Evolutionary conservation across 2,113 vertebrate genomes (phyloP), one percentile per base, ranked within the genome.

Genomic region (Craseonycteris thonglongyai): DNA sequence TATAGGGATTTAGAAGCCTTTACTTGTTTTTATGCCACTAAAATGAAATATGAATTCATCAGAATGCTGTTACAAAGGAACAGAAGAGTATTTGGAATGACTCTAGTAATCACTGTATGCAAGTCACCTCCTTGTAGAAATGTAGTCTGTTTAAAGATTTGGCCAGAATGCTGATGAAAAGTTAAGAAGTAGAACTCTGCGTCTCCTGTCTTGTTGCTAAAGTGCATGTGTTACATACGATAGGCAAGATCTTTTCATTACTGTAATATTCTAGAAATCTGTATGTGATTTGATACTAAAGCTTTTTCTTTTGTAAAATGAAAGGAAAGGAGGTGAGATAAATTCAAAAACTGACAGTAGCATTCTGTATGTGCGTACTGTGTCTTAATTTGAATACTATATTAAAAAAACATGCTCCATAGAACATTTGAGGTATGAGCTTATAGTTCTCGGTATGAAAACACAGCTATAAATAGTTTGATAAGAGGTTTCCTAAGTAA

Each of bases 391-490:
- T 96, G 96, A 83, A 91, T 30, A 71, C 13, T 92, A 13, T 42
- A 33, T 94, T 92, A 76, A 81, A 93, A 96, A 69, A 92, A 51
- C 15, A 69, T 72, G 80, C 19, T 74, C 35, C 33, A 58, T 5
- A 83, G 76, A 96, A 93, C 58, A 83, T 94, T 78, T 93, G 58
- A 68, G 91, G 79, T 76, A 18, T 15, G 84, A 81, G 24, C 78
- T 96, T 96, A 58, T 66, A 95, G 40, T 69, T 93, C 88, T 94
- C 30, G 9, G 2, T 96, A 28, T 93, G 88, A 97, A 92, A 61
- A 33, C 0, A 45, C 59, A 96, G 38, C 0, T 56, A 2, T 86
- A 59, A 78, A 74, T 71, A 75, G 30, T 75, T 30, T 88, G 19
- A 59, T 51, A n/a, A 30, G 45, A 76, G 12, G 1, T 93, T 93